Conservation (phyloP, 1,140 invertebrate genomes). For the Magallana gigas region DNA sequence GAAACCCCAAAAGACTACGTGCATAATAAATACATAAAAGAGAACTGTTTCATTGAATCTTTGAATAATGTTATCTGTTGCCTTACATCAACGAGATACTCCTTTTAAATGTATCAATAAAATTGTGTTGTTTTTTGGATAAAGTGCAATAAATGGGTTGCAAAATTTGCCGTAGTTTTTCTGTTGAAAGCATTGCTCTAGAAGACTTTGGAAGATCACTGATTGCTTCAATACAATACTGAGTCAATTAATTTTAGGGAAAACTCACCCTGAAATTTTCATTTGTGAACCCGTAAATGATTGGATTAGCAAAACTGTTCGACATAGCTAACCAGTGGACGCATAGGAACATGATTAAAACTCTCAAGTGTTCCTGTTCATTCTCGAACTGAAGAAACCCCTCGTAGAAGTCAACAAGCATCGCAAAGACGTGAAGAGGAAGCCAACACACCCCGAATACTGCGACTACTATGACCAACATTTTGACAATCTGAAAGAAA, state of each 20-base stretch:
- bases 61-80: too few relatives aligned
- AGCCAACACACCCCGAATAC: conserved; percentile 82
- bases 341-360: conserved; percentile 84
- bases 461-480: conserved; percentile 81
- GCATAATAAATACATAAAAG: background rate
- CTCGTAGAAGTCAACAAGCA: conserved; percentile 61
- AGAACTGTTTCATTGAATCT: too few relatives aligned
- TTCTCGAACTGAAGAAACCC: conserved; percentile 75
- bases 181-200: too few relatives aligned
- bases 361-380: conserved; percentile 64
- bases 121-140: too few relatives aligned
- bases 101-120: too few relatives aligned
- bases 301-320: conserved; percentile 91
- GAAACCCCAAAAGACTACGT: background rate
- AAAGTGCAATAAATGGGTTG: too few relatives aligned
- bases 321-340: conserved; percentile 82
- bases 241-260: too few relatives aligned
- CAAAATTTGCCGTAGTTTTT: too few relatives aligned
- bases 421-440: conserved; percentile 79
- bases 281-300: conserved; percentile 93
- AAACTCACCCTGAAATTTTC: conserved; percentile 87
- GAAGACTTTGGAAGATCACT: too few relatives aligned
- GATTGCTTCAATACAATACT: too few relatives aligned
- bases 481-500: conserved; percentile 81
- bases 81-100: too few relatives aligned